Conservation (phyloP, 2,888 invertebrate species). For the Macrophya alboannulata region DNA sequence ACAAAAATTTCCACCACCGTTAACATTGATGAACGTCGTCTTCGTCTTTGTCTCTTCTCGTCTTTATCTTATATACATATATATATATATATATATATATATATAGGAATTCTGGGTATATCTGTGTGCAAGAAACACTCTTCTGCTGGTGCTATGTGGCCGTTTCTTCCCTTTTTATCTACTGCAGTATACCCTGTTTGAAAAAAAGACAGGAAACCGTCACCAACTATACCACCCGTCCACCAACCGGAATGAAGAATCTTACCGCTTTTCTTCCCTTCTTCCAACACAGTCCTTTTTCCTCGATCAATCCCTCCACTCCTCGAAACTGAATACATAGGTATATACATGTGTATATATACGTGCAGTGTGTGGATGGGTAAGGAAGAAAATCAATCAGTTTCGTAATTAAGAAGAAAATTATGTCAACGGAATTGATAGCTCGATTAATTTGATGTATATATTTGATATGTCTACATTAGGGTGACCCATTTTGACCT, state of each 20-base stretch:
- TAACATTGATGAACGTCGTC: slow-evolving; percentile 24
- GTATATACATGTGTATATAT: neutral
- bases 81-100: neutral
- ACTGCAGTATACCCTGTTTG: neutral
- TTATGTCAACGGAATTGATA: neutral
- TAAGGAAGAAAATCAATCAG: neutral
- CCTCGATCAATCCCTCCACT: slow-evolving; percentile 9
- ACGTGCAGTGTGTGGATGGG: neutral
- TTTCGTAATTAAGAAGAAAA: neutral
- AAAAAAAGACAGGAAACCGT: neutral
- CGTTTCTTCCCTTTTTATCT: neutral
- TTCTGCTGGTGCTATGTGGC: neutral
- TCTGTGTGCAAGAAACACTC: neutral
- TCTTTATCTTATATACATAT: too few relatives aligned
- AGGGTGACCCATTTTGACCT: too few relatives aligned
- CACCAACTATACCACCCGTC: neutral
- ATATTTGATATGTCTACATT: too few relatives aligned
- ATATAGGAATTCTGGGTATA: neutral
- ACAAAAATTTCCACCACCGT: neutral
- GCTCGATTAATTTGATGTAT: too few relatives aligned
- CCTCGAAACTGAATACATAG: neutral
- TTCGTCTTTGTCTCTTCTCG: neutral
- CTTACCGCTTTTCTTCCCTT: neutral
- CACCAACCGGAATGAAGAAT: neutral
- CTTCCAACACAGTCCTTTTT: neutral